phyloP scores from a whole-genome alignment of 2,113 vertebrate species.

The Macroglossus sobrinus region DNA sequence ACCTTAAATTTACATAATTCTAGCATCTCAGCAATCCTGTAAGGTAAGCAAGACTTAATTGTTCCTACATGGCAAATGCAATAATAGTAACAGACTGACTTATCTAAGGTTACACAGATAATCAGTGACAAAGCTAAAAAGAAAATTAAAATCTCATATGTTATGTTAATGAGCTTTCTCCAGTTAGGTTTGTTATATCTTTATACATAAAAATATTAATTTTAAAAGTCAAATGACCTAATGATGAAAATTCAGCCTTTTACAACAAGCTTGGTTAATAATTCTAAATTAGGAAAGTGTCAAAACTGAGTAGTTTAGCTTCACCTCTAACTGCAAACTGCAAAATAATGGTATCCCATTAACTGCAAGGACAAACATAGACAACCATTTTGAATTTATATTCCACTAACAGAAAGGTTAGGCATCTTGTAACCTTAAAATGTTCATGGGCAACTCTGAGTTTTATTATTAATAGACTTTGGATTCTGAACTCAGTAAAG shows the following conservation, averaged over 20 bases:
- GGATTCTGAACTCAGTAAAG: slow-evolving; percentile 45
- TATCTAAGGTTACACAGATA: background rate
- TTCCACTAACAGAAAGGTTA: slow-evolving; percentile 5
- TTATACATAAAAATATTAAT: slow-evolving; percentile 7
- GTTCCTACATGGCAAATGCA: background rate
- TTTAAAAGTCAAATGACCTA: background rate
- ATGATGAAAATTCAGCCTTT: slow-evolving; percentile 34
- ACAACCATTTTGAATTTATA: slow-evolving; percentile 15
- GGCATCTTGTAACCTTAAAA: slow-evolving; percentile 54
- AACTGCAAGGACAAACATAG: slow-evolving; percentile 39
- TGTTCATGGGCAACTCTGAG: slow-evolving; percentile 31
- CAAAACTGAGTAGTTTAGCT: slow-evolving; percentile 36
- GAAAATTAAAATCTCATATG: background rate
- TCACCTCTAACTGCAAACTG: background rate
- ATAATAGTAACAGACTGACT: background rate
- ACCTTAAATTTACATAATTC: background rate
- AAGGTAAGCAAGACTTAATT: background rate
- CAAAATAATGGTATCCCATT: slow-evolving; percentile 33
- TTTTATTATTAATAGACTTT: slow-evolving; percentile 57
- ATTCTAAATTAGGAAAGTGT: slow-evolving; percentile 11
- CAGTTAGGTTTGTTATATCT: background rate
- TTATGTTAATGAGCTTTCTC: background rate
- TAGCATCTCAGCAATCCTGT: background rate
- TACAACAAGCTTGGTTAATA: slow-evolving; percentile 9
- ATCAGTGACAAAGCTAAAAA: background rate